Base-by-base conservation (phyloP, 2,797 vertebrate species). In the Macropus fuliginosus region DNA sequence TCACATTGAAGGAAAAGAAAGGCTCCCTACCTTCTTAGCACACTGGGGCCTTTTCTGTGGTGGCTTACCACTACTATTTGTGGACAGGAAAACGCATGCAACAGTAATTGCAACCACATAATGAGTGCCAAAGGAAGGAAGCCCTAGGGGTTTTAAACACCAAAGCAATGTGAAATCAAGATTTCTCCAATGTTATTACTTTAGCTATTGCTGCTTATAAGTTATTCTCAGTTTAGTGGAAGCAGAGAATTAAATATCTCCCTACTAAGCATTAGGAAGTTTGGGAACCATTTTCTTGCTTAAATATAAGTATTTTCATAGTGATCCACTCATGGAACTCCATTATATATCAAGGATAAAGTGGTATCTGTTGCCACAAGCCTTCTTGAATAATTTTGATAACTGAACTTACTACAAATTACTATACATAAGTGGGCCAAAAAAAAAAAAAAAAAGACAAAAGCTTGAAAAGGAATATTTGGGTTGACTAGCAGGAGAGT, bases 241-340 rank as follows among this genome's bases (percentile, higher is more conserved):
- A 55, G 18, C 90, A 91, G 16, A 56, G 74, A 96, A 94, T 14
- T 57, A 97, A 50, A 93, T 50, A 40, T 8, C 87, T 93, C 12
- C 55, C 87, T 27, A 14, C 56, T 21, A 46, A 55, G 0, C 55
- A 27, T 34, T 5, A 94, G 95, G 95, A 93, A 95, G 92, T 5
- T 0, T 14, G 90, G 95, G 27, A 0, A 93, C 0, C 6, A 5
- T 50, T 31, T 92, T 50, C 92, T 93, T 56, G 31, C 5, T 1
- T 91, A 66, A 87, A 81, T 40, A 24, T 46, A 87, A 87, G 9
- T 46, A 87, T 87, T 21, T 50, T 24, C 74, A 27, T 11, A 87
- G 21, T 87, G 0, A 46, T 50, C 46, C 9, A 50, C 10, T 50
- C 40, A 50, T 27, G 40, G 28, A n/a, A 54, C 1, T 18, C 31